phyloP scores from a whole-genome alignment of 2,113 vertebrate genomes.

The Daphoenositta chrysoptera region DNA sequence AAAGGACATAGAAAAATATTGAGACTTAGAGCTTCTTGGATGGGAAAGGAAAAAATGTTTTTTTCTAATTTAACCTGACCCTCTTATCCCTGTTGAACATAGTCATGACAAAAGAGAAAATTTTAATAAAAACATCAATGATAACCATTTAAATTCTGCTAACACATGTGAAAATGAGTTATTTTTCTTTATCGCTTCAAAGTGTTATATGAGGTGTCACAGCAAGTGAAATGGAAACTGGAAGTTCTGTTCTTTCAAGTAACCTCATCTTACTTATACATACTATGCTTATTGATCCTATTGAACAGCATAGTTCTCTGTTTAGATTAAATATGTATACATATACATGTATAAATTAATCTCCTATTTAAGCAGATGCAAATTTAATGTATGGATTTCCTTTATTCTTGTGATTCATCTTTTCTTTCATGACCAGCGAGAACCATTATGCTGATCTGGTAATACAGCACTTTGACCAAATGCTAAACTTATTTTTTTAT shows the following conservation, averaged over 20 bases:
- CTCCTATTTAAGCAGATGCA: neutral
- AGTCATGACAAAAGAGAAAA: neutral
- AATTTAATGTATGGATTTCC: neutral
- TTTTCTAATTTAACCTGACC: neutral
- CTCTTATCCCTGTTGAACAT: neutral
- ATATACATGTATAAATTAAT: neutral
- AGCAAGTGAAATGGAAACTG: neutral
- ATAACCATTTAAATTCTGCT: neutral
- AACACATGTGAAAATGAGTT: neutral
- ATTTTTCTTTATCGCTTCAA: neutral
- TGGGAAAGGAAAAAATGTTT: accelerated
- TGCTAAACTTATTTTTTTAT: neutral
- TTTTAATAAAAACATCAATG: neutral
- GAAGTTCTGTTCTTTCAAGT: neutral
- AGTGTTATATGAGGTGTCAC: neutral
- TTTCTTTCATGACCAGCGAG: neutral
- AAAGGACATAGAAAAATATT: neutral
- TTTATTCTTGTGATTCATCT: neutral
- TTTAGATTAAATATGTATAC: neutral
- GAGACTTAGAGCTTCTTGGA: neutral
- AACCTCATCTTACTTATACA: neutral
- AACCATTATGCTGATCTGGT: neutral
- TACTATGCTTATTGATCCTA: neutral
- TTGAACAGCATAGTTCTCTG: neutral
- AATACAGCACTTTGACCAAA: neutral